Percentiles rank a stretch among this genome's conserved stretches.
Evolutionary conservation across 2,888 invertebrate species (phyloP).

Genomic region (Chloromyia formosa): DNA sequence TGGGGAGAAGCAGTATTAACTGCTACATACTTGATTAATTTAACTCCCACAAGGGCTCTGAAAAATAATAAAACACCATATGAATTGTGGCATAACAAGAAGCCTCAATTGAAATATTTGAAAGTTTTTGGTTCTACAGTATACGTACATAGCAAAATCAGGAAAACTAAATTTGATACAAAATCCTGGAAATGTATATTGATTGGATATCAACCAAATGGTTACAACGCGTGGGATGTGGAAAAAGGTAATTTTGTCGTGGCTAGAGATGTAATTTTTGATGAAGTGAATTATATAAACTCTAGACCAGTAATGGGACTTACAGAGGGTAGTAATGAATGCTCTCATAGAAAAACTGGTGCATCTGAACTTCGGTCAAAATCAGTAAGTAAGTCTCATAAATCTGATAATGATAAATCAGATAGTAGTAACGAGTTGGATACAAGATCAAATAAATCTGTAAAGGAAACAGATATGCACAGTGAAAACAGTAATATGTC

Average conservation of each 20-base stretch:
- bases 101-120: conserved; percentile 55
- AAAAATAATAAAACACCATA: conserved; percentile 57
- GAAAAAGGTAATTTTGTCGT: conserved; percentile 53
- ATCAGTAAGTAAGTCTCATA: no score
- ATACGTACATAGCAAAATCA: conserved; percentile 55
- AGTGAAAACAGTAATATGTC: neutral
- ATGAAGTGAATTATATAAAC: conserved; percentile 53
- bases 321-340: neutral
- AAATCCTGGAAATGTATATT: conserved; percentile 57
- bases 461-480: no score
- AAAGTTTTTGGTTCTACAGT: conserved; percentile 57
- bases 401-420: no score
- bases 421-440: no score
- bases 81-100: conserved; percentile 59
- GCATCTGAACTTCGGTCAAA: neutral
- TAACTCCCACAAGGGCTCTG: conserved; percentile 56
- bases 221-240: conserved; percentile 57
- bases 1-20: conserved; percentile 56
- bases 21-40: conserved; percentile 59
- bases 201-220: conserved; percentile 53
- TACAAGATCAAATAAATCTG: no score
- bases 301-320: neutral
- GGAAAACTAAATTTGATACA: conserved; percentile 55
- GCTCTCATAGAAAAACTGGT: neutral
- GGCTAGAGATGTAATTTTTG: conserved; percentile 58